A percentile compares a stretch with the other conserved stretches of the same genome.
Conservation (phyloP, 92 coral and sea anemone genomes). For the Pocillopora meandrina region DNA sequence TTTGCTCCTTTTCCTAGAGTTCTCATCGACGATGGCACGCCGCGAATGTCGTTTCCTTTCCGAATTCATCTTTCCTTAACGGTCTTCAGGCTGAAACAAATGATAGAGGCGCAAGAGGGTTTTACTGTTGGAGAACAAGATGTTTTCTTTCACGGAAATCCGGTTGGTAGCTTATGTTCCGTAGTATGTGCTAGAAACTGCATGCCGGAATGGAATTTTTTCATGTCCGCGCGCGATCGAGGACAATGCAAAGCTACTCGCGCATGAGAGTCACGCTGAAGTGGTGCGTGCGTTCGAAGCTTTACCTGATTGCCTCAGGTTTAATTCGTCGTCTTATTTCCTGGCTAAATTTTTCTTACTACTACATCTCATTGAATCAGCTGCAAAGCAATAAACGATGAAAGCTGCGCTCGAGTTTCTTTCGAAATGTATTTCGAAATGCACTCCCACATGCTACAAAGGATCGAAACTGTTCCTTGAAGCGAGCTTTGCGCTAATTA, state of each 20-base stretch:
- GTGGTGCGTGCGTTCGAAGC: neutral
- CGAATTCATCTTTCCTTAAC: constrained; percentile 89
- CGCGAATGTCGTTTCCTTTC: constrained; percentile 89
- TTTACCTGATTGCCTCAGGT: neutral
- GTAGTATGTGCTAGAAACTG: constrained; percentile 25
- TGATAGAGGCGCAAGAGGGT: constrained; percentile 98
- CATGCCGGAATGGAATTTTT: constrained; percentile 36
- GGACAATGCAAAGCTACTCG: constrained; percentile 23
- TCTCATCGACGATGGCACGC: constrained; percentile 98
- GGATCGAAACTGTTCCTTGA: constrained; percentile 6
- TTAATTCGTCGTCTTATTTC: neutral
- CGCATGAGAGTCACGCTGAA: constrained; percentile 39
- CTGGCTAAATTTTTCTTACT: neutral
- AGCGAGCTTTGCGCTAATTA: neutral
- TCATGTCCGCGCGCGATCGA: constrained; percentile 34
- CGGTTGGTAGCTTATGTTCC: constrained; percentile 61
- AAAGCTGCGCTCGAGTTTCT: neutral
- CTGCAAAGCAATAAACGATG: constrained; percentile 8
- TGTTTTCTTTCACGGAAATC: constrained; percentile 84
- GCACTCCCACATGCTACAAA: neutral
- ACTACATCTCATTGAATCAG: neutral
- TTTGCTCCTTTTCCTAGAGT: constrained; percentile 66
- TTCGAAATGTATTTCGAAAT: neutral
- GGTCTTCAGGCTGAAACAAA: constrained; percentile 88
- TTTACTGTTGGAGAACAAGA: constrained; percentile 93